Percentiles rank a stretch among this genome's conserved stretches.
Conservation (phyloP, 2,888 invertebrate species). For the Cantharis nigra region DNA sequence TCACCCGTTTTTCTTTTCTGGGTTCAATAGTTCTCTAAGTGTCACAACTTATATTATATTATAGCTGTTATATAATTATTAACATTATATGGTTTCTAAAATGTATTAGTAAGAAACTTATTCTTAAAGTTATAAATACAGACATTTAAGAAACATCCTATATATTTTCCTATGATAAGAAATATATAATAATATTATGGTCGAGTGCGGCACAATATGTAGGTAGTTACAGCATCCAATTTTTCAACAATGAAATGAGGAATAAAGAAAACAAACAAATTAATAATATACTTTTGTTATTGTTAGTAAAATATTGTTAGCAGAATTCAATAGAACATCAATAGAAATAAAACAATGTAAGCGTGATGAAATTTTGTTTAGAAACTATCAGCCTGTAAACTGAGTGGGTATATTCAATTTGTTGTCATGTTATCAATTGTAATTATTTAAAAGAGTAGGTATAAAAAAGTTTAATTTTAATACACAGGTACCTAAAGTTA, state of each 20-base stretch:
- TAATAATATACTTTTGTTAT: neutral
- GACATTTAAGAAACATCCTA: neutral
- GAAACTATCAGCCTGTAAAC: neutral
- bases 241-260: neutral
- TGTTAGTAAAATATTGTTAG: neutral
- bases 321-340: neutral
- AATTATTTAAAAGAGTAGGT: neutral
- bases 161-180: neutral
- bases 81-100: too few species aligned
- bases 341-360: conserved; percentile 3
- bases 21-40: too few species aligned
- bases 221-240: neutral
- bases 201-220: neutral
- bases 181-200: neutral
- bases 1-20: too few species aligned
- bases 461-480: neutral
- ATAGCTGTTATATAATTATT: too few species aligned
- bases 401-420: too few species aligned
- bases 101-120: too few species aligned
- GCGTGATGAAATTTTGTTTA: neutral
- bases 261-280: neutral
- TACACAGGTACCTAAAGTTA: too few species aligned
- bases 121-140: too few species aligned
- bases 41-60: too few species aligned
- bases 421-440: neutral